Conservation (phyloP, 2,888 invertebrate genomes). For the Trissolcus japonicus region DNA sequence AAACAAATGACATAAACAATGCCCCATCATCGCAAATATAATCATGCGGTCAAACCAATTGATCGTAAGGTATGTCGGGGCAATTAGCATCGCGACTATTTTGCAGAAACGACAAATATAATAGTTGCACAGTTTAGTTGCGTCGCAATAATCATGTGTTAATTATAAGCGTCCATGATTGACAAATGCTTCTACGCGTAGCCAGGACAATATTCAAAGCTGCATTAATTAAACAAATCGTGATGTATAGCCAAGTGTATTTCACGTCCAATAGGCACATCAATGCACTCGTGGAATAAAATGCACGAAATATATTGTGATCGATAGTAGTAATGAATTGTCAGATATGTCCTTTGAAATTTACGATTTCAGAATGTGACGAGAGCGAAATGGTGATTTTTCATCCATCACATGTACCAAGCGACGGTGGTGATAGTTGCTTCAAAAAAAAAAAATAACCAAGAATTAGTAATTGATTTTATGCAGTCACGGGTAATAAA, state of each 20-base stretch:
- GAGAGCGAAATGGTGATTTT: background rate
- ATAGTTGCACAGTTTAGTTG: constrained; percentile 32
- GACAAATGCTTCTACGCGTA: constrained; percentile 51
- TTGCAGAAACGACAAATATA: constrained; percentile 18
- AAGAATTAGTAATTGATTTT: background rate
- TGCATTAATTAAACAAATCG: constrained; percentile 53
- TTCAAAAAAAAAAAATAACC: constrained; percentile 13
- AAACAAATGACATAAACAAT: background rate
- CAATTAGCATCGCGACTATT: background rate
- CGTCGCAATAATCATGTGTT: constrained; percentile 47
- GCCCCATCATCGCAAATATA: background rate
- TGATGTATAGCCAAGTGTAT: constrained; percentile 49
- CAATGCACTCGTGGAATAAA: constrained; percentile 47
- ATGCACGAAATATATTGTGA: constrained; percentile 40
- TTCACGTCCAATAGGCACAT: constrained; percentile 42
- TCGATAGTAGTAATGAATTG: constrained; percentile 15
- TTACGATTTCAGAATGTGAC: no score
- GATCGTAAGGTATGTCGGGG: background rate
- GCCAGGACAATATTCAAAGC: constrained; percentile 29
- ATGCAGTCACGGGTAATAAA: background rate
- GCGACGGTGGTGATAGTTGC: background rate
- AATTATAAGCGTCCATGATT: constrained; percentile 45
- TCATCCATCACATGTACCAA: background rate
- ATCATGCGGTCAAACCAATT: background rate
- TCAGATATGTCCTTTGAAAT: background rate